Evolutionary conservation across 2,797 vertebrate species (phyloP), one percentile per base, ranked within the genome.

Genomic region (Schizothorax lantsangensis): DNA sequence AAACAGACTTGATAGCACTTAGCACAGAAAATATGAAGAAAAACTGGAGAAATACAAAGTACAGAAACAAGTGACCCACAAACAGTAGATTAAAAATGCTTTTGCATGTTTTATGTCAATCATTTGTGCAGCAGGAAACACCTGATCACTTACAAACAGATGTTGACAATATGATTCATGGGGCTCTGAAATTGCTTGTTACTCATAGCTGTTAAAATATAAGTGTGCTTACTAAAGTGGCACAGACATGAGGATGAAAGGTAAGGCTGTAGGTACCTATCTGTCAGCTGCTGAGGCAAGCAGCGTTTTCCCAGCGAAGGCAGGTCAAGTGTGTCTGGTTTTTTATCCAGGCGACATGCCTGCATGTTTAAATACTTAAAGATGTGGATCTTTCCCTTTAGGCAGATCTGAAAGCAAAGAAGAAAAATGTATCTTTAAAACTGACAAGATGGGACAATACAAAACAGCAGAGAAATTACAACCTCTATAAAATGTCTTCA

Each of bases 351-450:
- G 91, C 98, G 96, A 91, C 98, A 98, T 73, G 97, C 97, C 92
- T 98, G 98, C 85, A 98, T 97, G 93, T 98, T 98, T 92, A 99
- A 95, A 94, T 97, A 99, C 94, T 99, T 99, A 93, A 99, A 99
- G 93, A 99, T 99, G 90, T 99, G 98, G 54, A 99, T 97, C 95
- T 97, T 99, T 89, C 98, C 98, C 92, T 99, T 99, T 79, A 99
- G 95, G 91, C 98, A 99, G 91, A 99, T 98, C 98, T 99, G 94
- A 93, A 93, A 92, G 38, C 15, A 68, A 40, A 85, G 3, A 81
- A 73, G 11, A 57, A 49, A 40, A 15, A 52, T 52, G 0, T 0
- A n/a, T 36, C 11, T 26, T 26, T 19, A 57, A 78, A 78, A n/a
- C 11, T 8, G 3, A 57, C 30, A 78, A 59, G 8, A 52, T 45